Percentiles rank a stretch among this genome's conserved stretches.
Evolutionary conservation across 1,140 invertebrate species (phyloP).

Genomic region (Calycopis cecrops): DNA sequence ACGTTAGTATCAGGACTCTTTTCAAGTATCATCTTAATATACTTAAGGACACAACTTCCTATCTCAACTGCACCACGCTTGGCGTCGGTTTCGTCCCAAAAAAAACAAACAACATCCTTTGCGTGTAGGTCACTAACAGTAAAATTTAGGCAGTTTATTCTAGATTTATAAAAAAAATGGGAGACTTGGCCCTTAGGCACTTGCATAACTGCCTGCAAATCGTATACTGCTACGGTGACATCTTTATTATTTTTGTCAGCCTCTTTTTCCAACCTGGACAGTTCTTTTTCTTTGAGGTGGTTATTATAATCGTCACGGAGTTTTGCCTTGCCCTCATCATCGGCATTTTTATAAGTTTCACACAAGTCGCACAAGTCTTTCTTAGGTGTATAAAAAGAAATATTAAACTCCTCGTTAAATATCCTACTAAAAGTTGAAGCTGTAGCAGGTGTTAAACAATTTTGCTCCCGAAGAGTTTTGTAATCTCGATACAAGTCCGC

Average conservation of each 20-base stretch:
- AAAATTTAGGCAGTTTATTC: constrained; percentile 23
- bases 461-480: constrained; percentile 11
- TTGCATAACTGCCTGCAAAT: constrained; percentile 37
- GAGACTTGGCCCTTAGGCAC: constrained; percentile 25
- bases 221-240: constrained; percentile 39
- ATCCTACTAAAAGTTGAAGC: constrained; percentile 11
- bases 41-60: neutral
- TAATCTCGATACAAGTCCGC: constrained; percentile 16
- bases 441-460: constrained; percentile 4
- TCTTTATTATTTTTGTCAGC: constrained; percentile 28
- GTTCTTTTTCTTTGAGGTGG: constrained; percentile 31
- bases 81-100: constrained; percentile 41
- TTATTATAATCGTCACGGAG: constrained; percentile 11
- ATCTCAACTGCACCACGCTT: constrained; percentile 30
- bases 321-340: constrained; percentile 7
- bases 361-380: constrained; percentile 6
- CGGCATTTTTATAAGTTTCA: constrained; percentile 9
- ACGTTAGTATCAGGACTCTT: constrained; percentile 21
- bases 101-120: constrained; percentile 37
- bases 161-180: constrained; percentile 23
- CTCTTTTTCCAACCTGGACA: constrained; percentile 27
- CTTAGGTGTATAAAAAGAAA: constrained; percentile 10
- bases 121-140: constrained; percentile 38
- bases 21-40: neutral
- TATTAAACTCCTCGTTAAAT: constrained; percentile 15